Conservation (phyloP, 1,140 invertebrate species). For the Dysdera silvatica region DNA sequence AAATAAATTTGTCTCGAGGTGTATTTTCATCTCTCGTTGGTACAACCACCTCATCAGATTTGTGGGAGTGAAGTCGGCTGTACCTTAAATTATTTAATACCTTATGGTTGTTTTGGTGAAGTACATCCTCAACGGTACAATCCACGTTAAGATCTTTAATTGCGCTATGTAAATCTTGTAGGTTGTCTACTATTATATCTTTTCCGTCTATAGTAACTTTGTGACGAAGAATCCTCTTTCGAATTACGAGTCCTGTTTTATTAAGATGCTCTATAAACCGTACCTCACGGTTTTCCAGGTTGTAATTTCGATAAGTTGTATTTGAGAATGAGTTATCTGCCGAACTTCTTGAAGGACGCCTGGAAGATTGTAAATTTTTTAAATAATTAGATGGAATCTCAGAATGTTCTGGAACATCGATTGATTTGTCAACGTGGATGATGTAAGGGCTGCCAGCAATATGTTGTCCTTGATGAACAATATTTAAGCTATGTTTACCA, state of each 20-base stretch:
- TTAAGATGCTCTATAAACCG: neutral
- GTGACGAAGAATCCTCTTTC: neutral
- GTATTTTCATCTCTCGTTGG: no score
- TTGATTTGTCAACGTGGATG: conserved; percentile 25
- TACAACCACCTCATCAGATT: no score
- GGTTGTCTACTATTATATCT: neutral
- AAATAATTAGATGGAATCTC: no score
- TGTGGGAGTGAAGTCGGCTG: no score
- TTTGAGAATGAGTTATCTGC: no score
- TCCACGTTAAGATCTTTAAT: neutral
- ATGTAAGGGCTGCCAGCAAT: conserved; percentile 30
- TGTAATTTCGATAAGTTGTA: neutral
- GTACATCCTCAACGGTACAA: no score
- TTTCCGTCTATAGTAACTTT: neutral
- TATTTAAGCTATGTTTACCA: conserved; percentile 27
- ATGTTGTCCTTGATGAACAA: conserved; percentile 32
- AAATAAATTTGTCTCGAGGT: no score
- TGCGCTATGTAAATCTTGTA: neutral
- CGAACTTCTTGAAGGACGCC: no score
- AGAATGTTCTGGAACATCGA: neutral
- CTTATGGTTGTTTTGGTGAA: no score
- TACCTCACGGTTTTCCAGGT: neutral
- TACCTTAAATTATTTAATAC: no score
- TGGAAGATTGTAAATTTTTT: no score
- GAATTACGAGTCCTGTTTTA: neutral